Base-by-base conservation (phyloP, 2,888 invertebrate genomes). In the Drosophila quasianomalipes region DNA sequence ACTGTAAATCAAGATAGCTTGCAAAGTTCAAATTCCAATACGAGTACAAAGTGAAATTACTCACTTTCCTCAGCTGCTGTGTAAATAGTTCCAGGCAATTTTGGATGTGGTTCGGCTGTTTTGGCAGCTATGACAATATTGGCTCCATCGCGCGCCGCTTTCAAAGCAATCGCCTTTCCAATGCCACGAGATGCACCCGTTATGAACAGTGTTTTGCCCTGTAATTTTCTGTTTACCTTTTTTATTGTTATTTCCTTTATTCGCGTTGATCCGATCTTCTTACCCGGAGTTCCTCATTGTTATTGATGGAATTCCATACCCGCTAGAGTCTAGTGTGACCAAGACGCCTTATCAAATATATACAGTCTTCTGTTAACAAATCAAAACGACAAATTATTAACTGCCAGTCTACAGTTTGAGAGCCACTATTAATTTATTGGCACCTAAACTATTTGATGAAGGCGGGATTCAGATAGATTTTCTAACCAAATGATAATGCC, bases 111-210 rank as follows among this genome's bases (percentile, higher is more conserved):
- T 70, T 96, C 95, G 0, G 96, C 96, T n/a, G 98, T 97, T 94
- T 98, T 98, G 3, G 98, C 97, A 57, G 97, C 97, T 70, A 98
- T 95, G 2, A 97, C 96, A 83, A 98, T 94, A 93, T 98, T 98
- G 1, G 97, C 98, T 31, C 97, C 97, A 95, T 98, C 97, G 0
- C 81, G 76, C 0, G 99, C 98, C 3, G 97, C 97, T 94, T 98
- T 99, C 68, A 99, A 92, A 6, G 98, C 99, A 83, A 99, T 99
- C 22, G 97, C 97, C 94, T 98, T 92, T 0, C 99, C 99, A 90
- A 99, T 99, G 35, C 99, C 99, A 85, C 99, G 95, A 63, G 98
- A 98, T 22, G 98, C 99, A 53, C 99, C 99, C 35, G 99, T 98
- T 80, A 99, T 97, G 91, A 99, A 98, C 65, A 98, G 94, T 3